Conservation (phyloP, 2,113 vertebrate genomes). For the Paramormyrops kingsleyae region DNA sequence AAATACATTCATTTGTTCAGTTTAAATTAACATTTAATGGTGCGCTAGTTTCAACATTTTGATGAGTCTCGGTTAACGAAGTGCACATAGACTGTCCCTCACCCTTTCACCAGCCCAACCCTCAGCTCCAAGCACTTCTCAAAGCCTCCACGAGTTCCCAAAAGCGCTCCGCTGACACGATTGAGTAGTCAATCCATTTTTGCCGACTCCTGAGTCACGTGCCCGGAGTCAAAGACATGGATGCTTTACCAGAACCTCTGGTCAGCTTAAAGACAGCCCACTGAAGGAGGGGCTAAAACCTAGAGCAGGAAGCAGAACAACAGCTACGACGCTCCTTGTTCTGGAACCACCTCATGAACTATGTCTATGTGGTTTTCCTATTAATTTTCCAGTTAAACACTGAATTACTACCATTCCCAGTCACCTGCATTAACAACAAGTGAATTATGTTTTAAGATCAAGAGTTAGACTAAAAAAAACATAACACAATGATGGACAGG, state of each 20-base stretch:
- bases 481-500: background rate
- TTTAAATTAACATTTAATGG: background rate
- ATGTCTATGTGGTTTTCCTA: background rate
- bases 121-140: background rate
- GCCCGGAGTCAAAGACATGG: background rate
- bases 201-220: background rate
- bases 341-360: background rate
- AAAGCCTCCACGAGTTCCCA: background rate
- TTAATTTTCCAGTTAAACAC: background rate
- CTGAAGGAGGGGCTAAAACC: background rate
- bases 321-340: background rate
- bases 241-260: background rate
- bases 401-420: background rate
- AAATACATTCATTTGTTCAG: background rate
- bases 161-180: background rate
- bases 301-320: background rate
- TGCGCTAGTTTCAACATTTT: background rate
- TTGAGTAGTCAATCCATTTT: background rate
- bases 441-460: background rate
- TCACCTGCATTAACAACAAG: background rate
- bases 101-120: background rate
- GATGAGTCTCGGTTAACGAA: background rate
- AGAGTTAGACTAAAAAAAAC: background rate
- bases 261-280: background rate
- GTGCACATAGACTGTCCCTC: background rate